A percentile compares a stretch with the other conserved stretches of the same genome.
Conservation (phyloP, 2,888 invertebrate species). For the Platycheirus rosarum region DNA sequence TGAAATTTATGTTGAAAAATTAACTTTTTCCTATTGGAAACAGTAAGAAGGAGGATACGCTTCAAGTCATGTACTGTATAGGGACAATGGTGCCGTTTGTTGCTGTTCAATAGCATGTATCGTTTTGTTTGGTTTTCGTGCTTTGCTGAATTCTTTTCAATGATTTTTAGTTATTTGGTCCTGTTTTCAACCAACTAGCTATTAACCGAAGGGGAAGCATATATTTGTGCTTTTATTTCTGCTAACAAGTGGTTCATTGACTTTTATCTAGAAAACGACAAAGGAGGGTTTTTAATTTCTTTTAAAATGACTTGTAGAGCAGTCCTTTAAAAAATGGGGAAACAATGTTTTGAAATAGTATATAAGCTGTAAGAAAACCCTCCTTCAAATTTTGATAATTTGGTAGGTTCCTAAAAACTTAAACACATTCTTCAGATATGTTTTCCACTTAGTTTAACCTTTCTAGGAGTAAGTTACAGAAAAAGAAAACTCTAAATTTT, state of each 20-base stretch:
- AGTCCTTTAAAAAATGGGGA: too few relatives aligned
- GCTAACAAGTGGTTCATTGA: constrained; percentile 67
- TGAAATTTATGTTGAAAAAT: constrained; percentile 12
- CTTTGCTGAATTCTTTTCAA: constrained; percentile 23
- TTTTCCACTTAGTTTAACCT: too few relatives aligned
- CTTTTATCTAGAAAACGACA: constrained; percentile 57
- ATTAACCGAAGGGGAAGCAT: constrained; percentile 67
- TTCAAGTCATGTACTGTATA: not conserved
- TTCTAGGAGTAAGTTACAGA: too few relatives aligned
- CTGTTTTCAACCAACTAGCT: constrained; percentile 51
- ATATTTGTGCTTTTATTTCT: constrained; percentile 44
- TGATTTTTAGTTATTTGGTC: constrained; percentile 15
- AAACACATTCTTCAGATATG: too few relatives aligned
- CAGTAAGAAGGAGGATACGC: not conserved
- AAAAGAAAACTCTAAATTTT: too few relatives aligned
- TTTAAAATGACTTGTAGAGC: too few relatives aligned
- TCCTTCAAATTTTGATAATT: too few relatives aligned
- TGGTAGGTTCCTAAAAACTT: too few relatives aligned
- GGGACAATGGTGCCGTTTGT: too few relatives aligned
- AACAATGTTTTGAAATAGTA: too few relatives aligned
- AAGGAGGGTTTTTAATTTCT: too few relatives aligned
- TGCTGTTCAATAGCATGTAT: constrained; percentile 40
- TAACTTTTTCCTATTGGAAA: constrained; percentile 31
- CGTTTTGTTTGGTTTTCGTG: constrained; percentile 50
- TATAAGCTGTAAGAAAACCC: too few relatives aligned